Percentiles rank a stretch among this genome's conserved stretches.
Evolutionary conservation across 2,797 vertebrate genomes (phyloP).

Genomic region (Eupleurogrammus muticus): DNA sequence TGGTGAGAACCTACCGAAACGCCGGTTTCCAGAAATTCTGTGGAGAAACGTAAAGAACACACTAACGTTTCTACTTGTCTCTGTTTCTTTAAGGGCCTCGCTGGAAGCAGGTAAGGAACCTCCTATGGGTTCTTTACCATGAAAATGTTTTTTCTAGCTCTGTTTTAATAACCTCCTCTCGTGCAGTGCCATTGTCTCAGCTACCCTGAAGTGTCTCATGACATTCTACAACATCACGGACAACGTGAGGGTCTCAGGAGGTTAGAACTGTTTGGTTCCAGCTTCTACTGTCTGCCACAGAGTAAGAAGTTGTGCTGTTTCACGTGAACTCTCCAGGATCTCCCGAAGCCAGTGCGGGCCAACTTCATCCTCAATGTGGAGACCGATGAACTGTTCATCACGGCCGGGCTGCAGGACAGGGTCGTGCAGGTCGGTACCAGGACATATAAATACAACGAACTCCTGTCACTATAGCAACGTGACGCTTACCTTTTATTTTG

Average conservation of each 20-base stretch:
- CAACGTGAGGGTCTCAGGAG: conserved; percentile 65
- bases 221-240: conserved; percentile 89
- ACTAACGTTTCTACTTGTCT: conserved; percentile 23
- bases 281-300: no score
- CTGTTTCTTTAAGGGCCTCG: conserved; percentile 81
- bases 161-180: not conserved
- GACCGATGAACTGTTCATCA: conserved; percentile 88
- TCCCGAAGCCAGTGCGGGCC: conserved; percentile 84
- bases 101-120: conserved; percentile 86
- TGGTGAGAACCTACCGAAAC: conserved; percentile 76
- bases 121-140: not conserved
- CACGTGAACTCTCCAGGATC: conserved; percentile 78
- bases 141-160: not conserved
- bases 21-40: accelerated
- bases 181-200: conserved; percentile 87
- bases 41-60: not conserved
- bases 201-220: conserved; percentile 88
- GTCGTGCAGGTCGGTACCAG: conserved; percentile 84
- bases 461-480: not conserved
- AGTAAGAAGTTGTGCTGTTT: not conserved
- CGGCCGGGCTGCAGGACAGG: conserved; percentile 88
- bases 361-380: conserved; percentile 89
- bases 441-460: no score
- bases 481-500: not conserved
- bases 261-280: not conserved